Base-by-base conservation (phyloP, 2,888 invertebrate genomes). In the Asteroscopus sphinx region DNA sequence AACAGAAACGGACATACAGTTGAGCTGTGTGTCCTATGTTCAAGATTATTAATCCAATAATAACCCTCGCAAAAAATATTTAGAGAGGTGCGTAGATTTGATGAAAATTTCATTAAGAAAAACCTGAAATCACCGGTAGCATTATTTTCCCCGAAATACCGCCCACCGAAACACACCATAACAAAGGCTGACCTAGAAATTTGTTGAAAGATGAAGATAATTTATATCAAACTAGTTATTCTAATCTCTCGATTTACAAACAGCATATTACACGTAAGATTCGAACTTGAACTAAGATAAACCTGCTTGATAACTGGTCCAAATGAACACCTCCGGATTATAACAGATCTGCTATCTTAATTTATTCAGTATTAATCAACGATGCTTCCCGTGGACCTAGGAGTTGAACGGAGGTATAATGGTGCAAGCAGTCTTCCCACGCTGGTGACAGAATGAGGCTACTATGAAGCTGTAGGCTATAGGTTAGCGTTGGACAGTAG, bases 291-390 rank as follows among this genome's bases (percentile, higher is more conserved):
- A 41, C 41, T 13, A 26, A 36, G n/a, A 21, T 15, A 46, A 60
- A 44, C 52, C n/a, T 7, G 44, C 39, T 11, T 11, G 2, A 1
- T 21, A 16, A 21, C 5, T 16, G 12, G 35, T 16, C 28, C 32
- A 42, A 56, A 47, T 11, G 12, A 35, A 60, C 66, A 68, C 56
- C 59, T 47, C 41, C 39, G 51, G 40, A 54, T n/a, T n/a, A n/a
- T 36, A 49, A 39, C 35, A 49, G 53, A 68, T 66, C 48, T 41
- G 25, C 45, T 41, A 73, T 72, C 62, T 57, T 54, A 72, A 69
- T 68, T 41, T 59, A 62, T 36, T 62, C 62, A 42, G 59, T 61
- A 58, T 40, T 49, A 61, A 73, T 66, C 51, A 68, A 28, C 17
- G 32, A 12, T 3, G 40, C 44, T 72, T 72, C 73, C 68, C 65